These are phyloP conservation scores for Scaptomyza parva DNA, from an alignment of 2,888 invertebrate genomes.

Conservation along the genomic window DNA sequence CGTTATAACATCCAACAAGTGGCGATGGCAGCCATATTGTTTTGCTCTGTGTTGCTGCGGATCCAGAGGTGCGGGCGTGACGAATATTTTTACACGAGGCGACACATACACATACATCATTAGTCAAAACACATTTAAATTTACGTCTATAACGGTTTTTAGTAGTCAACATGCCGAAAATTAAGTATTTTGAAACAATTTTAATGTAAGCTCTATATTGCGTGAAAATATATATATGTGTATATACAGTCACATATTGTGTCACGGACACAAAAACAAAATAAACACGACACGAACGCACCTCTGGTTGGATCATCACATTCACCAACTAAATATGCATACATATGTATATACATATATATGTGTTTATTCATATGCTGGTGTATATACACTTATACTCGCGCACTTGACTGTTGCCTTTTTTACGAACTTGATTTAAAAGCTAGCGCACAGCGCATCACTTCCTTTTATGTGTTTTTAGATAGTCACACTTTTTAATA, in stretches of 20 bases:
- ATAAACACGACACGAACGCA: conserved; percentile 56
- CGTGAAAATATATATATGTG: background rate
- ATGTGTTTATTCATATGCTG: conserved; percentile 45
- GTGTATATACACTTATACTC: conserved; percentile 53
- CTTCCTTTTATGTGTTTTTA: conserved; percentile 22
- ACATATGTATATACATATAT: conserved; percentile 16
- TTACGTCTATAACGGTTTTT: conserved; percentile 7
- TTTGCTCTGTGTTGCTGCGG: conserved; percentile 58
- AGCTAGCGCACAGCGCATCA: conserved; percentile 55
- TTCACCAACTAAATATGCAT: conserved; percentile 54
- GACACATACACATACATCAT: conserved; percentile 23
- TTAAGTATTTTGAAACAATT: background rate
- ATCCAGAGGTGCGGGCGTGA: conserved; percentile 57
- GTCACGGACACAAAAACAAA: conserved; percentile 48
- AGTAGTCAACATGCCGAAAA: background rate
- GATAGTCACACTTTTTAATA: conserved; percentile 4
- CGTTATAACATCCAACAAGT: conserved; percentile 82
- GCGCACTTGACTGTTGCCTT: conserved; percentile 49
- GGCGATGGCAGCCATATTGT: conserved; percentile 83
- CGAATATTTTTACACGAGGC: conserved; percentile 44
- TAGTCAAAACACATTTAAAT: conserved; percentile 14
- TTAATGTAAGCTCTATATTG: conserved; percentile 1
- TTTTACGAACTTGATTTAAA: conserved; percentile 47
- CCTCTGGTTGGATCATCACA: conserved; percentile 62
- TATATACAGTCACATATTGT: conserved; percentile 30